These are phyloP conservation scores for Phaetusa simplex DNA, from an alignment of 2,113 vertebrate species.

Conservation along the genomic window DNA sequence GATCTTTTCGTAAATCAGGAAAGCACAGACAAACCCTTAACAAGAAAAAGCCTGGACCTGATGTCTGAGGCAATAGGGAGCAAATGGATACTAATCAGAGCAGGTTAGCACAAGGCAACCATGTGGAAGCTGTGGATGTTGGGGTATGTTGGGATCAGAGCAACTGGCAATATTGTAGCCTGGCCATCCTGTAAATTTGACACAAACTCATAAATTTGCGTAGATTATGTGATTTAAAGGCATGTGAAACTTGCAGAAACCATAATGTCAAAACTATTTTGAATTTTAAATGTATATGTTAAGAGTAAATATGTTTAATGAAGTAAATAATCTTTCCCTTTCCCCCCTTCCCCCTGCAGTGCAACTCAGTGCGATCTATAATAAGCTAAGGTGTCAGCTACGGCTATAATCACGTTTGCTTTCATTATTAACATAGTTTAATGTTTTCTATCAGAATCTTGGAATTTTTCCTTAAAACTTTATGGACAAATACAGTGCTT, in stretches of 20 bases:
- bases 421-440: neutral
- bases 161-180: neutral
- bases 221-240: neutral
- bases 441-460: neutral
- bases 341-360: rapidly evolving
- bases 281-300: neutral
- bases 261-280: neutral
- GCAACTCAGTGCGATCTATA: neutral
- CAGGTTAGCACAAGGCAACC: neutral
- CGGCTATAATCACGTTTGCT: neutral
- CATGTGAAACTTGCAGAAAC: neutral
- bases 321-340: neutral
- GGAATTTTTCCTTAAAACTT: neutral
- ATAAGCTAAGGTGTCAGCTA: neutral
- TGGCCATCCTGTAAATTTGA: neutral
- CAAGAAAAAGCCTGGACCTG: neutral
- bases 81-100: neutral
- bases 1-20: neutral
- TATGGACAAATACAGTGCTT: neutral
- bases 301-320: neutral
- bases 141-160: neutral
- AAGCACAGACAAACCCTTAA: neutral
- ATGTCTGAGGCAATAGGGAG: neutral
- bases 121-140: neutral
- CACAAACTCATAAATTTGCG: neutral